phyloP scores from a whole-genome alignment of 1,140 invertebrate species.

The Cylas formicarius region DNA sequence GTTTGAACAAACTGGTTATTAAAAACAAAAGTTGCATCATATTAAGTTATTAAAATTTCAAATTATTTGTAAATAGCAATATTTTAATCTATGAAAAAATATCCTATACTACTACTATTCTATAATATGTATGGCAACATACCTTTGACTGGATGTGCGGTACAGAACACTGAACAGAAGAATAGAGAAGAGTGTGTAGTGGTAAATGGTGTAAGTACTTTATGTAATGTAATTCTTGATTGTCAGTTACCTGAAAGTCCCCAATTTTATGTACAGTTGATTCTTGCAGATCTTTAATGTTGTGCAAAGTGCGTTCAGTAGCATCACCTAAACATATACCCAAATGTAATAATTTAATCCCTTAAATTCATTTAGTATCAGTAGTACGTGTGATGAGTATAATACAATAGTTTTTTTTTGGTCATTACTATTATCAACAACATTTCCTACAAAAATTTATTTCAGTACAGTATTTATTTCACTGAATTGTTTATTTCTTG shows the following conservation, averaged over 20 bases:
- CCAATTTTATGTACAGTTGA: constrained; percentile 51
- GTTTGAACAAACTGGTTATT: too few species aligned
- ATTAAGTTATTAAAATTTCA: too few species aligned
- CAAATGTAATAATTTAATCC: constrained; percentile 6
- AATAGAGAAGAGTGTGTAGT: constrained; percentile 22
- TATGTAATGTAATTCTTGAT: constrained; percentile 8
- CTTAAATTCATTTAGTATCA: constrained; percentile 5
- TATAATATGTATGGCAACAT: too few species aligned
- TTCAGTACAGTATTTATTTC: too few species aligned
- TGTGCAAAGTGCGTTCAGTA: constrained; percentile 37
- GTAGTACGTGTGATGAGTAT: background rate
- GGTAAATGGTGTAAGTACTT: constrained; percentile 19
- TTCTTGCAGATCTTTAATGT: constrained; percentile 48
- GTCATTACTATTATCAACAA: too few species aligned
- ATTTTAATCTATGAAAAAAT: too few species aligned
- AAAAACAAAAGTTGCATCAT: too few species aligned
- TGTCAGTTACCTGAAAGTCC: constrained; percentile 48
- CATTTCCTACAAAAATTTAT: too few species aligned
- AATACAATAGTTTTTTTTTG: too few species aligned
- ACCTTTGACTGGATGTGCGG: constrained; percentile 12
- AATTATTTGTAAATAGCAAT: too few species aligned
- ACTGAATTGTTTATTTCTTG: too few species aligned
- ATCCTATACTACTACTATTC: too few species aligned
- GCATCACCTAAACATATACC: constrained; percentile 29
- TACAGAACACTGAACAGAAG: constrained; percentile 19